phyloP scores from a whole-genome alignment of 2,888 invertebrate genomes.

The Hyles lineata region DNA sequence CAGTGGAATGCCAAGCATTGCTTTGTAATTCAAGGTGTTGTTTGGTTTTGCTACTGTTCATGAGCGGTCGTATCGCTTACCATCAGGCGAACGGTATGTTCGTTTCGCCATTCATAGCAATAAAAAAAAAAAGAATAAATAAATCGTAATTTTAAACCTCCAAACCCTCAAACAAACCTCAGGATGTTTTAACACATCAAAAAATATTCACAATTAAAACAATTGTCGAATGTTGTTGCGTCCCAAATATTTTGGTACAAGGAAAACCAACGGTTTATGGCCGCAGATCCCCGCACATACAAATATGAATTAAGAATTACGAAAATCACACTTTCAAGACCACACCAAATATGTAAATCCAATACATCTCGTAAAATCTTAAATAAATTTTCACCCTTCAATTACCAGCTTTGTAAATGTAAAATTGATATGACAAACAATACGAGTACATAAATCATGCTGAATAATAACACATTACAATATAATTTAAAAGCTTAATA shows the following conservation, averaged over 20 bases:
- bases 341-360: neutral
- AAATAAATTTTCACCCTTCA: neutral
- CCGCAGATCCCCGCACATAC: neutral
- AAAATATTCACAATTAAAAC: neutral
- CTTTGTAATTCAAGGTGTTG: too few relatives aligned
- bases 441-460: neutral
- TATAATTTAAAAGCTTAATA: too few relatives aligned
- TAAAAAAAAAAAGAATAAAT: too few relatives aligned
- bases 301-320: slow-evolving; percentile 5
- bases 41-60: too few relatives aligned
- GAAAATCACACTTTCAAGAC: neutral
- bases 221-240: slow-evolving; percentile 27
- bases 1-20: too few relatives aligned
- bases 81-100: too few relatives aligned
- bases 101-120: too few relatives aligned
- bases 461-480: neutral
- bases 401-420: neutral
- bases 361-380: slow-evolving; percentile 9
- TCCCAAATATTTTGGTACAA: slow-evolving; percentile 28
- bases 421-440: neutral
- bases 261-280: slow-evolving; percentile 27
- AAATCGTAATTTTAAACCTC: neutral
- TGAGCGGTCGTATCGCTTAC: too few relatives aligned
- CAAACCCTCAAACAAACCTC: neutral
- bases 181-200: neutral